Conservation (phyloP, 2,113 vertebrate species). For the Aleadryas rufinucha region DNA sequence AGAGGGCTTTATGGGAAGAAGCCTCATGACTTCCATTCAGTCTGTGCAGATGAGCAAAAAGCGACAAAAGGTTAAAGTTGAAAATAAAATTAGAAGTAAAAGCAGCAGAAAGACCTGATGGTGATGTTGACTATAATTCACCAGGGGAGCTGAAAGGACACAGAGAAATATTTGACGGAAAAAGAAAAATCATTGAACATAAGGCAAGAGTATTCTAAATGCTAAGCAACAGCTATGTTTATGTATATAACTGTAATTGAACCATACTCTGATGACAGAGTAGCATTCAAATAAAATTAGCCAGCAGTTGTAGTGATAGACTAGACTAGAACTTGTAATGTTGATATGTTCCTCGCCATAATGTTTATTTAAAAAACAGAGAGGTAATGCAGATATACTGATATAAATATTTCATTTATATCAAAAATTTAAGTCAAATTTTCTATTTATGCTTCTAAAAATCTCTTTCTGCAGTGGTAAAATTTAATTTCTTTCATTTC, state of each 20-base stretch:
- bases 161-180: background rate
- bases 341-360: background rate
- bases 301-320: constrained; percentile 16
- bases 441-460: background rate
- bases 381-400: background rate
- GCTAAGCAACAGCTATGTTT: constrained; percentile 25
- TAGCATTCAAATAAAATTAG: constrained; percentile 31
- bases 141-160: background rate
- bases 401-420: constrained; percentile 4
- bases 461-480: background rate
- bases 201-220: constrained; percentile 2
- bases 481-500: constrained; percentile 12
- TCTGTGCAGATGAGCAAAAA: background rate
- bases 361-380: constrained; percentile 26
- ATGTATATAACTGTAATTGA: constrained; percentile 35
- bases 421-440: background rate
- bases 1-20: background rate
- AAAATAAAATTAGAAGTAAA: background rate
- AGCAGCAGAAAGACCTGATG: background rate
- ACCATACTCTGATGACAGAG: background rate
- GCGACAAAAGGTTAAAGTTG: background rate
- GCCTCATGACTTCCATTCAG: background rate
- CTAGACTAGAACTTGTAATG: background rate
- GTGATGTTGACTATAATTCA: background rate
- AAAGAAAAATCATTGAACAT: background rate